These are phyloP conservation scores for Ptychoptera albimana DNA, from an alignment of 2,888 invertebrate species.

Conservation along the genomic window DNA sequence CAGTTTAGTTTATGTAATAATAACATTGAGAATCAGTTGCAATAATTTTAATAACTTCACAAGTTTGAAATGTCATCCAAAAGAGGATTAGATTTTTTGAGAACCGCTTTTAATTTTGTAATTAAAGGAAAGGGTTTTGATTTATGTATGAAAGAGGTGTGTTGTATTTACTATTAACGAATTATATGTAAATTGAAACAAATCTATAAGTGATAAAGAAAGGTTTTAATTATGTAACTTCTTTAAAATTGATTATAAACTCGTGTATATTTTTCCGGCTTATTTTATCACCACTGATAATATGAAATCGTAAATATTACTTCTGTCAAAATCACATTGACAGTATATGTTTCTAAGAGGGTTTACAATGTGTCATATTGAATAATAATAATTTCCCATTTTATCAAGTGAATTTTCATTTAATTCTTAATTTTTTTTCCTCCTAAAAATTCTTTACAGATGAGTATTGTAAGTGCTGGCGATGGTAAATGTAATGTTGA, in stretches of 20 bases:
- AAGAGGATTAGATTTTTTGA: slow-evolving; percentile 27
- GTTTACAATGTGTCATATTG: background rate
- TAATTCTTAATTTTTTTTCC: slow-evolving; percentile 1
- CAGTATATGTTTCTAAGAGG: background rate
- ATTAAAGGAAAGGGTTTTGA: slow-evolving; percentile 29
- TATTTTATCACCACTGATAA: background rate
- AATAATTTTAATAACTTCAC: background rate
- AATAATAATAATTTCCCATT: background rate
- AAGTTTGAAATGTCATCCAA: slow-evolving; percentile 14
- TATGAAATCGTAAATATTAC: background rate
- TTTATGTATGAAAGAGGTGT: slow-evolving; percentile 32
- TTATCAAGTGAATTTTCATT: background rate
- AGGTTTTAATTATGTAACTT: background rate
- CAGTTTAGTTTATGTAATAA: background rate
- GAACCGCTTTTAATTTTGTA: slow-evolving; percentile 22
- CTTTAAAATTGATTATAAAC: background rate
- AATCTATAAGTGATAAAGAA: background rate
- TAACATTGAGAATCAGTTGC: background rate
- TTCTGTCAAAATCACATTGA: too few relatives aligned
- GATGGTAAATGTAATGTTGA: slow-evolving; percentile 60
- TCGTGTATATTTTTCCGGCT: background rate
- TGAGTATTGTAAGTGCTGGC: slow-evolving; percentile 35
- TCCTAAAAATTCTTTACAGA: slow-evolving; percentile 24
- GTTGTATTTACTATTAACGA: slow-evolving; percentile 16
- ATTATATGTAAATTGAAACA: slow-evolving; percentile 21